These are phyloP conservation scores for Vulpes ferrilata DNA, from an alignment of 2,113 vertebrate species.

Conservation along the genomic window DNA sequence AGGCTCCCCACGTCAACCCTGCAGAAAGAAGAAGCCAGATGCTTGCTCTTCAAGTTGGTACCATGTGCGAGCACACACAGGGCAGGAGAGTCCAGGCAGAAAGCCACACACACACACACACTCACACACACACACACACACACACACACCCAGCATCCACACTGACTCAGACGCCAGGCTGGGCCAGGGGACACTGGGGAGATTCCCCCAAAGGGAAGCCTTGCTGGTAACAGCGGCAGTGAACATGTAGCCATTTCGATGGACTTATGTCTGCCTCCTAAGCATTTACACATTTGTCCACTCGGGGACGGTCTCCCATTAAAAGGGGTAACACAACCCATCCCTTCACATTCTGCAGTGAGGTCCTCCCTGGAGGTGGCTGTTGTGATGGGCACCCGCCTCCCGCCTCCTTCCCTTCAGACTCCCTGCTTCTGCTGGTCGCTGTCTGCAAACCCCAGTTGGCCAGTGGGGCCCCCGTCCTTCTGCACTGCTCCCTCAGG, in stretches of 20 bases:
- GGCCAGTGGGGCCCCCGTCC: too few species aligned
- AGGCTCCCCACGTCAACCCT: accelerated
- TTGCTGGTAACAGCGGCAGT: accelerated
- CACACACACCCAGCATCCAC: accelerated
- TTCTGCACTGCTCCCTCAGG: not conserved
- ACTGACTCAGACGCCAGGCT: accelerated
- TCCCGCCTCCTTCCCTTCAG: too few species aligned
- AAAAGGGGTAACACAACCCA: not conserved
- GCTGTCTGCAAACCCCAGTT: not conserved
- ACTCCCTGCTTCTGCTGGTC: accelerated
- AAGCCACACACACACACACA: too few species aligned
- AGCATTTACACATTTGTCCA: not conserved
- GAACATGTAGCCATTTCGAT: too few species aligned
- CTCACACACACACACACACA: too few species aligned
- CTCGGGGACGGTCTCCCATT: not conserved
- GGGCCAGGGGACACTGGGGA: accelerated
- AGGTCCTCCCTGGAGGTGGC: not conserved
- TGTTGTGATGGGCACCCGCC: too few species aligned
- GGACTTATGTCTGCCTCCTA: not conserved
- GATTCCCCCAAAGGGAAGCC: not conserved
- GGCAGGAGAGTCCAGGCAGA: not conserved
- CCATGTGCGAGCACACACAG: accelerated
- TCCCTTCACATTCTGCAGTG: accelerated
- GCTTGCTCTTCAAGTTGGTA: not conserved
- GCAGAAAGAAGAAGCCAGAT: not conserved